Evolutionary conservation across 2,113 vertebrate genomes (phyloP), one percentile per base, ranked within the genome.

Genomic region (Amblyopsis rosae): DNA sequence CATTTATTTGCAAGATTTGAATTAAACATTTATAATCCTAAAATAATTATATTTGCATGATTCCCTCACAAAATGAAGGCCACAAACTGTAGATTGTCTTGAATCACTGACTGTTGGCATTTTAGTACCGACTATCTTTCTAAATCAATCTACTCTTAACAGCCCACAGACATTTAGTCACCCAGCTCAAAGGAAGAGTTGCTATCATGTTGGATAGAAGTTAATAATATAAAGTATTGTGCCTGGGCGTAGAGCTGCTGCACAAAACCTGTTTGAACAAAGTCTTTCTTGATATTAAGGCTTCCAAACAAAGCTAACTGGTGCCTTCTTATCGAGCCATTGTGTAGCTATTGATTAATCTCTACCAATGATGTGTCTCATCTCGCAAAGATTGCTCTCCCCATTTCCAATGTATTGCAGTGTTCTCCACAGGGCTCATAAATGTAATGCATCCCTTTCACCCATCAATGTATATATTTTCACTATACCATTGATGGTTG

Each of bases 301-400:
- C 59, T 67, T 50, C 50, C 80, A 86, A 80, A 84, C 72, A 79
- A 76, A 81, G 73, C 65, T 49, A 76, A 69, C 56, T 8, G 16
- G 54, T 66, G 69, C 74, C 62, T 82, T 77, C 66, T 81, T 81
- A 82, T 70, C 67, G 62, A 70, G 71, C 65, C 58, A 66, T 70
- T 82, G 71, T 75, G 73, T 69, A 83, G 74, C 64, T 84, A 87
- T 88, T 81, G 85, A 87, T 89, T 86, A 73, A 82, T 77, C 66
- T 73, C 67, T 47, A 61, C 62, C 70, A 67, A 72, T 79, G 83
- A 80, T 79, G 70, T 76, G 33, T 83, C 76, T 78, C 51, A 77
- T 83, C 83, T 73, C 62, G 17, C 70, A 64, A 50, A 74, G 62
- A 13, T 58, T 32, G 56, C 9, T 6, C 6, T 53, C 51, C 59